phyloP scores from a whole-genome alignment of 2,888 invertebrate genomes.

The Caenorhabditis sp. region DNA sequence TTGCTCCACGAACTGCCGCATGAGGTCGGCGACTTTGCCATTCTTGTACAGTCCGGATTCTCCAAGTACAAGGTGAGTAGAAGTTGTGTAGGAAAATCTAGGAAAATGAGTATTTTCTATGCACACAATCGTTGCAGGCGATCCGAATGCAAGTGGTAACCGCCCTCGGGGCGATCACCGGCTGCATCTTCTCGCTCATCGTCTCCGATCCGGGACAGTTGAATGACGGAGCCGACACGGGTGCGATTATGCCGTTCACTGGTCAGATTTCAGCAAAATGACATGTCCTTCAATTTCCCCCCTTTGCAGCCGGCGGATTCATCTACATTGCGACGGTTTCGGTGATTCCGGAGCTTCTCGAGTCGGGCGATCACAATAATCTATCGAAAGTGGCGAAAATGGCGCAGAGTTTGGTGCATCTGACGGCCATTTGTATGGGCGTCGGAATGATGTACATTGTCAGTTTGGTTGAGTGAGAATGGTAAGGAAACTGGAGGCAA shows the following conservation, averaged over 20 bases:
- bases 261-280: slow-evolving; percentile 80
- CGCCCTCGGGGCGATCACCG: slow-evolving; percentile 93
- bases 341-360: slow-evolving; percentile 93
- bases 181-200: slow-evolving; percentile 80
- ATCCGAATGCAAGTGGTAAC: slow-evolving; percentile 94
- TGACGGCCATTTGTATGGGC: slow-evolving; percentile 26
- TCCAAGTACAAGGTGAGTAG: slow-evolving; percentile 86
- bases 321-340: slow-evolving; percentile 99
- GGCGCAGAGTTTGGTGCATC: slow-evolving; percentile 29
- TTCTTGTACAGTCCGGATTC: slow-evolving; percentile 96
- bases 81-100: no score
- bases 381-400: slow-evolving; percentile 40
- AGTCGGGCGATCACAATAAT: slow-evolving; percentile 28
- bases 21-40: slow-evolving; percentile 99
- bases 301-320: slow-evolving; percentile 83
- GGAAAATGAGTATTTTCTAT: neutral
- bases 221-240: slow-evolving; percentile 83
- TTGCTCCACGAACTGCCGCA: slow-evolving; percentile 98
- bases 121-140: slow-evolving; percentile 85
- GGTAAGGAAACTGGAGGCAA: neutral
- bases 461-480: slow-evolving; percentile 30
- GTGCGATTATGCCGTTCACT: slow-evolving; percentile 91
- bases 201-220: slow-evolving; percentile 57
- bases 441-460: slow-evolving; percentile 53
- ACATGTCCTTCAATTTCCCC: neutral